Evolutionary conservation across 2,888 invertebrate species (phyloP).

Genomic region (Trichopoda pennipes): DNA sequence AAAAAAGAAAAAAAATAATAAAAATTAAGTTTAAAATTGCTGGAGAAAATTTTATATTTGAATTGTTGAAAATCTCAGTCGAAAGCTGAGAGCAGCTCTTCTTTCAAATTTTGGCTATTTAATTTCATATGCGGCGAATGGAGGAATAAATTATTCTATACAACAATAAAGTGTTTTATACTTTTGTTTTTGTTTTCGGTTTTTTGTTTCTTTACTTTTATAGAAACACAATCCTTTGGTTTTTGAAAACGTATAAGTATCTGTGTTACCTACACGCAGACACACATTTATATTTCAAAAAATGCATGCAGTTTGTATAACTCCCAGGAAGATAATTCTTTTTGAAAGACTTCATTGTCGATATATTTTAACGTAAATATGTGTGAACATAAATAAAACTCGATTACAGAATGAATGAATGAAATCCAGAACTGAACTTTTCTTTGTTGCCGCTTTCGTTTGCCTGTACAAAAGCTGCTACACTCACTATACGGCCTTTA

Average conservation of each 20-base stretch:
- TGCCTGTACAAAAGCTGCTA: background rate
- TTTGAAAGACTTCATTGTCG: constrained; percentile 49
- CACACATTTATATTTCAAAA: background rate
- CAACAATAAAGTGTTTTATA: constrained; percentile 37
- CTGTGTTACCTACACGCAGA: background rate
- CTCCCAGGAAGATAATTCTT: constrained; percentile 21
- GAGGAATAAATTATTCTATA: constrained; percentile 31
- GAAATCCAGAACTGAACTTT: constrained; percentile 36
- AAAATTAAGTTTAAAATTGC: too few species aligned
- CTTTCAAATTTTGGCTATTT: background rate
- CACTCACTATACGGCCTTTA: too few species aligned
- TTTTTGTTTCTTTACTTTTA: background rate
- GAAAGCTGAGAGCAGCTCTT: background rate
- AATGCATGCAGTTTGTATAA: background rate
- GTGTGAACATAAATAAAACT: constrained; percentile 63
- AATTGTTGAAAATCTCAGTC: background rate
- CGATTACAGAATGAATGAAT: constrained; percentile 45
- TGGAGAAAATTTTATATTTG: too few species aligned
- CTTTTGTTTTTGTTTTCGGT: background rate
- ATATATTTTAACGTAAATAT: constrained; percentile 29
- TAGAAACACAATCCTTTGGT: constrained; percentile 5
- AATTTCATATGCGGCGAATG: background rate
- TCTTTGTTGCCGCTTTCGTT: constrained; percentile 16
- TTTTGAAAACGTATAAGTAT: background rate
- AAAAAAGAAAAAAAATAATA: too few species aligned